Conservation (phyloP, 2,888 invertebrate genomes). For the Strigamia crassipes region DNA sequence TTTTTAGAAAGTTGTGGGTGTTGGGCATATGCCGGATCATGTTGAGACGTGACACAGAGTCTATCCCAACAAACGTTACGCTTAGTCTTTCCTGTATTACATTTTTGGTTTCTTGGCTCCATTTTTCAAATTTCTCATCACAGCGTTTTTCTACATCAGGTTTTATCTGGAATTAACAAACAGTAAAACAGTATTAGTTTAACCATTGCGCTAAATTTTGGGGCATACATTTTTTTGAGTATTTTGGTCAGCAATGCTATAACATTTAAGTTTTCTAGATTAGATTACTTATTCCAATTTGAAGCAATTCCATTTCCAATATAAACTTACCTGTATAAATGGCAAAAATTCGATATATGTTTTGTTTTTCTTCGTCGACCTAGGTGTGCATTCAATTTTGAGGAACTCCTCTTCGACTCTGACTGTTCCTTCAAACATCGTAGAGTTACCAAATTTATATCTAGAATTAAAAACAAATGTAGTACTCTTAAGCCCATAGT, state of each 20-base stretch:
- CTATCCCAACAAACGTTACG: constrained; percentile 80
- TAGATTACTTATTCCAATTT: too few relatives aligned
- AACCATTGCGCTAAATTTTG: too few relatives aligned
- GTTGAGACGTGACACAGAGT: constrained; percentile 81
- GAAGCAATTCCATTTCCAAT: not conserved
- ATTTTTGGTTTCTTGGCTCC: not conserved
- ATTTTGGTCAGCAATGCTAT: not conserved
- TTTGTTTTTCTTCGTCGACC: not conserved
- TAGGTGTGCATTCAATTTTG: not conserved
- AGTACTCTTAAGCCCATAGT: too few relatives aligned
- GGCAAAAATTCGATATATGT: not conserved
- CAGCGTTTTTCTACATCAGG: constrained; percentile 8
- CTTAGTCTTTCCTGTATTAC: constrained; percentile 61
- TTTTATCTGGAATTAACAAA: constrained; percentile 1
- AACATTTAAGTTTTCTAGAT: not conserved
- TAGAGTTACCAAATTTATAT: not conserved
- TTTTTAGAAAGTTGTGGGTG: constrained; percentile 68
- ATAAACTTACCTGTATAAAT: not conserved
- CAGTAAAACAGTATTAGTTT: not conserved
- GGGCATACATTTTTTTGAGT: not conserved
- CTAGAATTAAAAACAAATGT: not conserved
- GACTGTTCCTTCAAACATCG: not conserved
- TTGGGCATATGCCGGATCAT: constrained; percentile 75
- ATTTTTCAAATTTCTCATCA: not conserved
- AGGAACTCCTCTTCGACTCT: not conserved